Evolutionary conservation across 2,888 invertebrate genomes (phyloP), one percentile per base, ranked within the genome.

Genomic region (Ctenicera cuprea): DNA sequence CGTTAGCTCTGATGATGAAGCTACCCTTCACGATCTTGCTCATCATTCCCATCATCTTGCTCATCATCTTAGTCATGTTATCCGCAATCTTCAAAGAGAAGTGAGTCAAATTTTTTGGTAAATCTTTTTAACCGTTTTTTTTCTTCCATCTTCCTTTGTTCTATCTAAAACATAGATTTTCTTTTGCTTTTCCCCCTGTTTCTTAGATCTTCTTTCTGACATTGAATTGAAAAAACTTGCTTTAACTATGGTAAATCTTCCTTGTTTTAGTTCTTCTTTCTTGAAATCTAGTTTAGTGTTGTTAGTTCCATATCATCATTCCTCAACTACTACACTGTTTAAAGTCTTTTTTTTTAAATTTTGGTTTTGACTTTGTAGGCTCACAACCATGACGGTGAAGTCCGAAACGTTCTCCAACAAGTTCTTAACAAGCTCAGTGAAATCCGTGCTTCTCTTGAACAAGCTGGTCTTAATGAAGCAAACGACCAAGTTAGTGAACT

Each of bases 11-110:
- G 9, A 57, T 9, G 8, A 57, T 16, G 54, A 26, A 9, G 54
- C 26, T 1, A 26, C 33, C 30, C 1, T 22, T 33, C 54, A 26
- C 11, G 14, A 33, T 14, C n/a, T 57, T 11, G 30, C 12, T 14
- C 54, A 33, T 57, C 16, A 14, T 7, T 7, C 33, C 8, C 54
- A 57, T 9, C 33, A 33, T 9, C 54, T 57, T 5, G 30, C 54
- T 16, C 54, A 57, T 33, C 33, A 16, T 11, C 14, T 57, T 4
- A 33, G 16, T 9, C 14, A 30, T 14, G 18, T 14, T 9, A n/a
- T 57, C 14, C 8, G 7, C 11, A 8, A 33, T 3, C 14, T 57
- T n/a, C 54, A 57, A 33, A 57, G 54, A 57, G 33, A 57, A 7
- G 54, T 57, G 8, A 12, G 30, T 3, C 8, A 33, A 9, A 33